These are phyloP conservation scores for Pseudomyrmex flavicornis DNA, from an alignment of 1,140 invertebrate genomes.

Conservation along the genomic window DNA sequence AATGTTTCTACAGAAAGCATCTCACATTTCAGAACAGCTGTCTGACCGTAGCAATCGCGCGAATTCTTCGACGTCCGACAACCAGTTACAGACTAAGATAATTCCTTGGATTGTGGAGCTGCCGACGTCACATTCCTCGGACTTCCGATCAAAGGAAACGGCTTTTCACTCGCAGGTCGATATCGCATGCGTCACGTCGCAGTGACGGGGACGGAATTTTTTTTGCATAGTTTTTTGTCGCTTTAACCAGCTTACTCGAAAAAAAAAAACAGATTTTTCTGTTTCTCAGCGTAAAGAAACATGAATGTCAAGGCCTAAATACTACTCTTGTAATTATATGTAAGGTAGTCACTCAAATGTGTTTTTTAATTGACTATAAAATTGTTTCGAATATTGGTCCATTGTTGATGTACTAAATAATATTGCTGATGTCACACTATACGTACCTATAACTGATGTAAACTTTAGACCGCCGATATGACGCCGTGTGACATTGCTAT, in stretches of 20 bases:
- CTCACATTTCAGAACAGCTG: constrained; percentile 71
- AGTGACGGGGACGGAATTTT: constrained; percentile 5
- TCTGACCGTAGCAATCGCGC: constrained; percentile 67
- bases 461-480: no score
- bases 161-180: background rate
- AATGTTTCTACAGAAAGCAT: background rate
- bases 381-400: background rate
- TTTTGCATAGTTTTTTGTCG: background rate
- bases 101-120: background rate
- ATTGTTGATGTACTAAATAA: no score
- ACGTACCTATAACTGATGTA: no score
- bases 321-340: background rate
- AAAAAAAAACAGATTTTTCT: background rate
- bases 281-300: background rate
- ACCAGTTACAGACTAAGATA: background rate
- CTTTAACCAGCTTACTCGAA: background rate
- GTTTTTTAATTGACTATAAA: background rate
- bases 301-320: background rate
- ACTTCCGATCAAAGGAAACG: background rate
- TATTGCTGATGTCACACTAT: no score
- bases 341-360: background rate
- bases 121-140: background rate
- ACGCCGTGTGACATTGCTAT: no score
- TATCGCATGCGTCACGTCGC: background rate
- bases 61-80: background rate